Percentiles rank a stretch among this genome's conserved stretches.
These are phyloP conservation scores for Meliscaeva auricollis DNA, from an alignment of 2,888 invertebrate species.

Conservation along the genomic window DNA sequence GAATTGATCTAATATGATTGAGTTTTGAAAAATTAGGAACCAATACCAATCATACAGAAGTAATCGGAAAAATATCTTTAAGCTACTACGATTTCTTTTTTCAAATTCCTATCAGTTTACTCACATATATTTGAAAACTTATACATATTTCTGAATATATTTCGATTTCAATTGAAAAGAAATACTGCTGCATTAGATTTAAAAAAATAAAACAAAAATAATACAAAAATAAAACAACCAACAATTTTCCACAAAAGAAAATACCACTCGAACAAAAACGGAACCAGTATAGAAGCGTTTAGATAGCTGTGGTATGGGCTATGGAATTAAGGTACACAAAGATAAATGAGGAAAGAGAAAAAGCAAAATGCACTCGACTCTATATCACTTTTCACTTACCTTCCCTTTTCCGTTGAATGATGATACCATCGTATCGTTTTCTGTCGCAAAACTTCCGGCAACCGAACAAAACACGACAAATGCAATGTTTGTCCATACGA, in stretches of 20 bases:
- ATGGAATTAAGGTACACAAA: too few relatives aligned
- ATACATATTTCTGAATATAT: conserved; percentile 43
- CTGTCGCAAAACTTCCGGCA: conserved; percentile 93
- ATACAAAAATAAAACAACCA: background rate
- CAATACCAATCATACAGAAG: too few relatives aligned
- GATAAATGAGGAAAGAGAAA: background rate
- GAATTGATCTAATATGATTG: too few relatives aligned
- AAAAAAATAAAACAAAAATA: background rate
- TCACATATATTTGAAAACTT: conserved; percentile 5
- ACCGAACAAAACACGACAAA: conserved; percentile 94
- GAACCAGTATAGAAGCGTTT: too few relatives aligned
- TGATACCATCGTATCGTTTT: conserved; percentile 95
- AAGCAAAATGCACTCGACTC: conserved; percentile 12
- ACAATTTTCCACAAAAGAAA: conserved; percentile 21
- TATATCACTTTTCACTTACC: conserved; percentile 83
- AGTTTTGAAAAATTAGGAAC: too few relatives aligned
- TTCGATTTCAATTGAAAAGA: background rate
- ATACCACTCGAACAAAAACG: background rate
- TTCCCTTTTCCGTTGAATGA: conserved; percentile 94
- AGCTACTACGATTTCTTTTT: background rate
- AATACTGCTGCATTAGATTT: conserved; percentile 26
- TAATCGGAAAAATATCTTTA: too few relatives aligned
- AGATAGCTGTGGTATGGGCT: too few relatives aligned
- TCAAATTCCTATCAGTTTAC: background rate
- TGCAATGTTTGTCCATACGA: conserved; percentile 97